Conservation (phyloP, 2,888 invertebrate species). For the Morpho helenor region DNA sequence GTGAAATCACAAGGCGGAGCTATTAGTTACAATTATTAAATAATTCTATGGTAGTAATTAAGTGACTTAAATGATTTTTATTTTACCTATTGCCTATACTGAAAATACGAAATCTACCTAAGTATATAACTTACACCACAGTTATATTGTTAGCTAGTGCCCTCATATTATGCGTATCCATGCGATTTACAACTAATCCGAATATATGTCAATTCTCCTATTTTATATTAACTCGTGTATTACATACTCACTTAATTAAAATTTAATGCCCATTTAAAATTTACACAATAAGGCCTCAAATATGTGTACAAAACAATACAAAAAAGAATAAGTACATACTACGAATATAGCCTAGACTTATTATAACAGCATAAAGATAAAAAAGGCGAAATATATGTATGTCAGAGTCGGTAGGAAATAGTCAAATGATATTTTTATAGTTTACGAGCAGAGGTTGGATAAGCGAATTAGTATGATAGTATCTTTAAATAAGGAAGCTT, state of each 20-base stretch:
- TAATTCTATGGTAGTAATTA: no score
- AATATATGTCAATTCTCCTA: constrained; percentile 46
- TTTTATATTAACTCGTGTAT: constrained; percentile 44
- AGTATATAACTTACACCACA: constrained; percentile 30
- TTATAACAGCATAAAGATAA: no score
- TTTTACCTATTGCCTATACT: not conserved
- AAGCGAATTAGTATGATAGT: no score
- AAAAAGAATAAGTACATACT: not conserved
- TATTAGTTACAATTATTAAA: no score
- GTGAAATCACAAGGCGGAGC: no score
- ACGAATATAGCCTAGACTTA: no score
- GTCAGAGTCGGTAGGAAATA: no score
- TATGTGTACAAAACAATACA: not conserved
- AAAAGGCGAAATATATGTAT: no score
- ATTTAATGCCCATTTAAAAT: constrained; percentile 35
- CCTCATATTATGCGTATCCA: constrained; percentile 58
- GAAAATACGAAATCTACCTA: not conserved
- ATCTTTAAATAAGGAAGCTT: no score
- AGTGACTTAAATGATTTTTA: no score
- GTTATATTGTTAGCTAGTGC: constrained; percentile 34
- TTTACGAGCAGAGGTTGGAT: no score
- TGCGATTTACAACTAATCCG: constrained; percentile 69
- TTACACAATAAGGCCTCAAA: not conserved
- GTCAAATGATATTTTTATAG: no score
- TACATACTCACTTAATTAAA: constrained; percentile 66